These are phyloP conservation scores for Huso huso DNA, from an alignment of 2,797 vertebrate genomes.

Conservation along the genomic window DNA sequence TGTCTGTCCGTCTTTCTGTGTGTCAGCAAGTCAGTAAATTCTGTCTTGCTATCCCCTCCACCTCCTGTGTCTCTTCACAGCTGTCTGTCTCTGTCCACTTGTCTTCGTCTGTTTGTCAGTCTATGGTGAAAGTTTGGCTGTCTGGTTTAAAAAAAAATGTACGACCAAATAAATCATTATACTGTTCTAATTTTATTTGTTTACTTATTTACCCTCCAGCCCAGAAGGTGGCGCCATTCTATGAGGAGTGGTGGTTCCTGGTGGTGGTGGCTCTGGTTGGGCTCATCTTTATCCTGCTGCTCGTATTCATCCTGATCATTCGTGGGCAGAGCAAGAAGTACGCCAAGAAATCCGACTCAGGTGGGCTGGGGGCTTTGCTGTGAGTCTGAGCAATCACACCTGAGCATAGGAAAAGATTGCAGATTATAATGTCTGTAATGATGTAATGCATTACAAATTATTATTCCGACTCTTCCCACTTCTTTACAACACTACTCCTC, in stretches of 20 bases:
- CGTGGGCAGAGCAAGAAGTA: slow-evolving; percentile 96
- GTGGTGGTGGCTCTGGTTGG: slow-evolving; percentile 92
- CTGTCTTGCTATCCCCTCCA: too few relatives aligned
- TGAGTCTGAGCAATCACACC: too few relatives aligned
- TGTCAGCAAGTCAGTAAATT: neutral
- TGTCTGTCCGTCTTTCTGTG: neutral
- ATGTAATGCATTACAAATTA: too few relatives aligned
- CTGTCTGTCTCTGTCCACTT: too few relatives aligned
- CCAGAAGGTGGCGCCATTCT: slow-evolving; percentile 92
- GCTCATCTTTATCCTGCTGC: slow-evolving; percentile 94
- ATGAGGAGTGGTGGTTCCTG: slow-evolving; percentile 98
- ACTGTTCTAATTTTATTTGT: slow-evolving; percentile 5
- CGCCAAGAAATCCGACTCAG: slow-evolving; percentile 86
- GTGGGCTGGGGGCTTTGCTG: slow-evolving; percentile 46
- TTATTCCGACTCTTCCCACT: too few relatives aligned
- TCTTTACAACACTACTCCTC: too few relatives aligned
- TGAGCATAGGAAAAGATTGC: too few relatives aligned
- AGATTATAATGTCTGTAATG: too few relatives aligned
- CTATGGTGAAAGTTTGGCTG: neutral
- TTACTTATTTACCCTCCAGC: slow-evolving; percentile 50
- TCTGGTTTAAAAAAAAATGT: too few relatives aligned
- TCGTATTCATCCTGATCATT: slow-evolving; percentile 93
- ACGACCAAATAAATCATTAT: too few relatives aligned
- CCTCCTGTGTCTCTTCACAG: too few relatives aligned
- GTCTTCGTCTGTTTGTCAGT: neutral